phyloP scores from a whole-genome alignment of 2,888 invertebrate genomes.

The Perithous albicinctus region DNA sequence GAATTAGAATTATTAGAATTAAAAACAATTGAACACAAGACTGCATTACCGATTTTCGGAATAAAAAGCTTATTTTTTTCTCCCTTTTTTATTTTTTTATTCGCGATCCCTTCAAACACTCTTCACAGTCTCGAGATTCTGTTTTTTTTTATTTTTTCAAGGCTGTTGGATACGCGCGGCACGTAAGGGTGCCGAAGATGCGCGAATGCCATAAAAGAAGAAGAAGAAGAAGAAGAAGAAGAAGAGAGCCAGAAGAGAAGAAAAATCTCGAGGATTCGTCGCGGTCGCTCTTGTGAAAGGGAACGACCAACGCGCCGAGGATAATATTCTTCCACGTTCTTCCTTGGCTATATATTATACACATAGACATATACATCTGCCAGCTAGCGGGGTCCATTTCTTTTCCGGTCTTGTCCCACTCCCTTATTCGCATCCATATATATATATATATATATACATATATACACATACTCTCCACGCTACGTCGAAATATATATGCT shows the following conservation, averaged over 20 bases:
- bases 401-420: constrained; percentile 15
- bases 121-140: constrained; percentile 60
- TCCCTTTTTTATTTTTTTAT: too few species aligned
- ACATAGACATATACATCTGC: background rate
- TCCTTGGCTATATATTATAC: background rate
- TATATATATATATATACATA: background rate
- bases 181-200: constrained; percentile 16
- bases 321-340: constrained; percentile 13
- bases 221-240: constrained; percentile 24
- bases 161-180: constrained; percentile 50
- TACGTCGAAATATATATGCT: background rate
- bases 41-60: too few species aligned
- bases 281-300: constrained; percentile 15
- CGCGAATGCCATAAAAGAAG: too few species aligned
- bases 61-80: too few species aligned
- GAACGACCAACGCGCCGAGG: constrained; percentile 25
- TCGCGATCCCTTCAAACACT: constrained; percentile 29
- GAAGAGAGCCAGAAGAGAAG: constrained; percentile 29
- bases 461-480: background rate
- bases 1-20: too few species aligned
- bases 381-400: constrained; percentile 16
- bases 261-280: constrained; percentile 58
- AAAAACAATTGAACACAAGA: too few species aligned
- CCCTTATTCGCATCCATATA: background rate
- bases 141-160: constrained; percentile 53